Base-by-base conservation (phyloP, 2,797 vertebrate species). In the Acipenser oxyrinchus region DNA sequence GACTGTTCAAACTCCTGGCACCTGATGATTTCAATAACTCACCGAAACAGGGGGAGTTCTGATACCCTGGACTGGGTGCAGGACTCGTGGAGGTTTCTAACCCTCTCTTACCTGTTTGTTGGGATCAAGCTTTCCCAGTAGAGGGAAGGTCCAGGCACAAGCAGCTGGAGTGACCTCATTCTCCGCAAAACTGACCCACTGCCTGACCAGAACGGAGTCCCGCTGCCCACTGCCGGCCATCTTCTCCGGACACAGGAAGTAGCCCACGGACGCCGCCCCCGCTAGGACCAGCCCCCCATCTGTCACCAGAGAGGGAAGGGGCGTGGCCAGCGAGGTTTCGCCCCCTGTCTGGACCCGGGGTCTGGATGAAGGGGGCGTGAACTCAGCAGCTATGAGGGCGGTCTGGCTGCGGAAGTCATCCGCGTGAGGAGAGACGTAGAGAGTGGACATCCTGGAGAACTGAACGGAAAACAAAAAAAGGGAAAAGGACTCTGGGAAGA, bases 101-200 rank as follows among this genome's bases (percentile, higher is more conserved):
- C 48, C 9, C 23, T 72, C 55, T 71, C 76, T 66, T 67, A 89
- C 90, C 87, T 90, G 89, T 62, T 87, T 91, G 72, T 89, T 88
- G 62, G 85, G 13, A 23, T 73, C 72, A 65, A 76, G 83, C 60
- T 91, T 63, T 1, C 92, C 92, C 73, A 94, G 77, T 52, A 91
- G 82, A 0, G 92, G 92, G 71, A 93, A 91, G 15, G 89, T 80
- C 8, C 90, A 82, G 6, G 89, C 90, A 50, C 90, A 93, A 10
- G 90, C 87, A 11, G 89, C 85, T 0, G 93, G 92, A 6, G 82
- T 79, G n/a, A 95, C 73, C 66, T 95, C 94, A 6, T 89, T 91
- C 69, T 94, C 92, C 0, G 91, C 89, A 37, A 92, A 94, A 76
- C 83, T 94, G 66, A 94, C 84, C 94, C 94, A 95, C 83, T 95